Evolutionary conservation across 2,888 invertebrate genomes (phyloP).

Genomic region (Leptinotarsa rubiginosa): DNA sequence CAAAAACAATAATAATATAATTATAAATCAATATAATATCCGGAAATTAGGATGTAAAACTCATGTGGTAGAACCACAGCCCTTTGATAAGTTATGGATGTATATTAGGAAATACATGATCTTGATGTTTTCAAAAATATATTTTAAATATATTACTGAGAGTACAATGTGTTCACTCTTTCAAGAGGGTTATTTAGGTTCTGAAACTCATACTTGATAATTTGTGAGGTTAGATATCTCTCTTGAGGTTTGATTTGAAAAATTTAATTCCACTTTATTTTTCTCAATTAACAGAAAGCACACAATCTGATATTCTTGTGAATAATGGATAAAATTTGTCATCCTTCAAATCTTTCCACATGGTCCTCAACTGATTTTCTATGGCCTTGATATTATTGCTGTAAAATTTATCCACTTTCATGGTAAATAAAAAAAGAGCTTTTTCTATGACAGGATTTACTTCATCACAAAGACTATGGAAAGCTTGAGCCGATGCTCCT

Average conservation of each 20-base stretch:
- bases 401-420: slow-evolving; percentile 57
- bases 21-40: too few species aligned
- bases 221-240: too few species aligned
- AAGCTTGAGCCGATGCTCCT: slow-evolving; percentile 65
- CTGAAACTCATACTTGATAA: too few species aligned
- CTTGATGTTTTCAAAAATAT: neutral
- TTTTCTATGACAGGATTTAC: slow-evolving; percentile 65
- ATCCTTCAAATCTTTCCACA: slow-evolving; percentile 62
- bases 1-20: too few species aligned
- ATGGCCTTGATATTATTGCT: slow-evolving; percentile 54
- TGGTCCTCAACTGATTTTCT: slow-evolving; percentile 60
- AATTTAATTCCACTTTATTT: neutral
- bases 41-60: too few species aligned
- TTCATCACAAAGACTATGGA: slow-evolving; percentile 72
- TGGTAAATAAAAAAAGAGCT: slow-evolving; percentile 66
- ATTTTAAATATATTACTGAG: neutral
- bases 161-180: neutral
- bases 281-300: slow-evolving; percentile 51
- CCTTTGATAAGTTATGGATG: too few species aligned
- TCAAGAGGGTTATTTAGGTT: neutral
- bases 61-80: too few species aligned
- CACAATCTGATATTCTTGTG: slow-evolving; percentile 65
- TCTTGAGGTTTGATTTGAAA: too few species aligned
- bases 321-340: slow-evolving; percentile 67
- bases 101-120: too few species aligned